Evolutionary conservation across 2,888 invertebrate species (phyloP), one percentile per base, ranked within the genome.

Genomic region (Phyto melanocephala): DNA sequence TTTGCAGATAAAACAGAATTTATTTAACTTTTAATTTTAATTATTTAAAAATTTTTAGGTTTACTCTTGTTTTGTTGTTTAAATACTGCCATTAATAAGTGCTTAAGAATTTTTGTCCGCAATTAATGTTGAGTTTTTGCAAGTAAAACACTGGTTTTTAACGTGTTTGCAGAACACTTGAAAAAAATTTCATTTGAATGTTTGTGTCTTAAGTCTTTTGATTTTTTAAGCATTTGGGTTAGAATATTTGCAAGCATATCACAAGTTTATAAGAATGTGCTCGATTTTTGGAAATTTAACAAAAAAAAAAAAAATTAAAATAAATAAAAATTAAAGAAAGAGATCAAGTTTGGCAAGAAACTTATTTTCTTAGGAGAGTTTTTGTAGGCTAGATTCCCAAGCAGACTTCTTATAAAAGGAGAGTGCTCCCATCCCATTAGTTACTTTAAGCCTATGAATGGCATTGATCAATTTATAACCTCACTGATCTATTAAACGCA

Each of bases 11-110:
- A 67, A 54, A 65, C 22, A 24, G 3, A 54, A 70, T 78, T 75
- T 75, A 56, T 70, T 80, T 20, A 37, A 80, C 56, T 65, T 81
- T 65, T 58, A 58, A 67, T 62, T 62, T 78, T 74, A 68, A 68
- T 63, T 81, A 68, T 42, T 56, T 40, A 20, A 63, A 20, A 20
- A 63, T 33, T 65, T 47, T 60, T 35, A 6, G 15, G 33, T 67
- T 50, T 2, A 40, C 37, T 74, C n/a, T 11, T 35, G 54, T 65
- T 67, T 76, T 50, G 35, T 62, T 42, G 28, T 45, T 45, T 62
- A 35, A 62, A 70, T 62, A 54, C 1, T 24, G 4, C 22, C 8
- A 62, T 45, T 35, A 45, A 62, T 45, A 62, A 77, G 70, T 62
- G 62, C 50, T 77, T 77, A 70, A 70, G 62, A 68, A 63, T 63